phyloP scores from a whole-genome alignment of 2,113 vertebrate genomes.

The Anarhynchus alexandrinus region DNA sequence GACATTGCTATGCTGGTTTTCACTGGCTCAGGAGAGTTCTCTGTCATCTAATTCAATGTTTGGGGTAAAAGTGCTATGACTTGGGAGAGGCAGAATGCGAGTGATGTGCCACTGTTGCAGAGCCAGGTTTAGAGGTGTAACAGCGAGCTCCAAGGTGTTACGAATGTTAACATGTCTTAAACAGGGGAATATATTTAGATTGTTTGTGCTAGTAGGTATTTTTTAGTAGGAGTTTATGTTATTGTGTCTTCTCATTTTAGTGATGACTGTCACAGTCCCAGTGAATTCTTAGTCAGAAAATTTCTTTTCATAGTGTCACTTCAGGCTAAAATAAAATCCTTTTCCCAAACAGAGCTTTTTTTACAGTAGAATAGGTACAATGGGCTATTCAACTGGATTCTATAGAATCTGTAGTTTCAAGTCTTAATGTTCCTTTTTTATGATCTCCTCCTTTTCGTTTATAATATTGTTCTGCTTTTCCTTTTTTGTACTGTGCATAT shows the following conservation, averaged over 20 bases:
- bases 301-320: not conserved
- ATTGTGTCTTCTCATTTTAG: not conserved
- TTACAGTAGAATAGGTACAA: not conserved
- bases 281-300: not conserved
- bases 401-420: not conserved
- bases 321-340: conserved; percentile 8
- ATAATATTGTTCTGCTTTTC: conserved; percentile 20
- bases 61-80: not conserved
- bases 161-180: conserved; percentile 42
- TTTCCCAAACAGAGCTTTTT: not conserved
- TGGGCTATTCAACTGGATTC: conserved; percentile 8
- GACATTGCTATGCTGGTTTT: not conserved
- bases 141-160: conserved; percentile 33
- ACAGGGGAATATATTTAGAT: conserved; percentile 39
- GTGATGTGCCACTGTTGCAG: not conserved
- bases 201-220: conserved; percentile 2
- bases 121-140: not conserved
- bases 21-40: not conserved
- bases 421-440: conserved; percentile 13
- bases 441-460: not conserved
- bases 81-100: not conserved
- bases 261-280: not conserved
- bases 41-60: not conserved
- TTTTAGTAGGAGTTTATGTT: not conserved
- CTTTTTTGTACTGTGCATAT: not conserved